Evolutionary conservation across 1,140 invertebrate species (phyloP).

Genomic region (Plodia interpunctella): DNA sequence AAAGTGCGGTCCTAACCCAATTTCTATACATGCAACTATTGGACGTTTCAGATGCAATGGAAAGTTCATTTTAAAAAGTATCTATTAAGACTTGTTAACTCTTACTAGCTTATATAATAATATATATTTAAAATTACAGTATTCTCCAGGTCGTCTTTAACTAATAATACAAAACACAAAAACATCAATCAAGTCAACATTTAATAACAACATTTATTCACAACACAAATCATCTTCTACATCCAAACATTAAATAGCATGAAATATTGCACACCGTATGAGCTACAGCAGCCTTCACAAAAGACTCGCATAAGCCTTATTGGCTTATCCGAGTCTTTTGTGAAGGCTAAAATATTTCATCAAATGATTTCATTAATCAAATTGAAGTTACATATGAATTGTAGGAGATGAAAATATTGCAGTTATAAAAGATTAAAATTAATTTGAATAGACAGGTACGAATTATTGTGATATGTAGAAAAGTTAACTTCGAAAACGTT

Average conservation of each 20-base stretch:
- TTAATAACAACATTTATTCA: background rate
- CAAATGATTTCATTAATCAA: background rate
- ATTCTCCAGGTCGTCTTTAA: background rate
- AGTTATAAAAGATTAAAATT: background rate
- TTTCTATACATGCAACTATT: no score
- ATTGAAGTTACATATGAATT: background rate
- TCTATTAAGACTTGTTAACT: background rate
- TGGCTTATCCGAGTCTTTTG: no score
- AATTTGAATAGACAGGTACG: background rate
- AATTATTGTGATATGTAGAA: conserved; percentile 5
- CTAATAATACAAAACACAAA: background rate
- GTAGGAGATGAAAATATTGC: background rate
- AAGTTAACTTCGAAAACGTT: conserved; percentile 3
- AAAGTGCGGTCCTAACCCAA: no score
- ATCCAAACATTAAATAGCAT: background rate
- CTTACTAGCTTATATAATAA: no score
- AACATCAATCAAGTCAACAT: background rate
- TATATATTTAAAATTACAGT: background rate
- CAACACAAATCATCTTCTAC: background rate
- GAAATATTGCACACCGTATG: no score
- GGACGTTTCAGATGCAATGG: no score
- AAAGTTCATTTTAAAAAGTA: no score
- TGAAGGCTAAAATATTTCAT: background rate
- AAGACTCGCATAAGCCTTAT: no score
- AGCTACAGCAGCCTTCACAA: no score